Evolutionary conservation across 1,140 invertebrate species (phyloP).

Genomic region (Nilaparvata lugens): DNA sequence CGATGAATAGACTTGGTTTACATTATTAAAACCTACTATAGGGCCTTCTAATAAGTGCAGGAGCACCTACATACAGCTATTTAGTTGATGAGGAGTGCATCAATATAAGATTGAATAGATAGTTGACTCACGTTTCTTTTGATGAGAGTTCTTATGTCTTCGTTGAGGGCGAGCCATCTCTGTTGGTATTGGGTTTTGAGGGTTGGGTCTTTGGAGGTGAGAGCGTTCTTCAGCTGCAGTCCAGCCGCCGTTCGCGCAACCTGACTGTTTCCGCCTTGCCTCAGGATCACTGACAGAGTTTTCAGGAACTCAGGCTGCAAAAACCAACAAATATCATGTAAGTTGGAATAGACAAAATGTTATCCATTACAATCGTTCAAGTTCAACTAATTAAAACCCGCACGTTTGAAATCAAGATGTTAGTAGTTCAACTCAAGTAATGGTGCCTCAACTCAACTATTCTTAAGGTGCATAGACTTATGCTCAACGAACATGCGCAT

Average conservation of each 20-base stretch:
- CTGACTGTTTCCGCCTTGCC: constrained; percentile 76
- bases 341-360: not conserved
- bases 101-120: not conserved
- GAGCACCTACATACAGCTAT: no score
- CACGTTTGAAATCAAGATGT: no score
- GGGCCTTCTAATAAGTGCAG: no score
- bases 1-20: no score
- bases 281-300: constrained; percentile 86
- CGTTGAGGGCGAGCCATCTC: constrained; percentile 82
- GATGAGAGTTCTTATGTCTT: constrained; percentile 76
- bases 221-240: constrained; percentile 95
- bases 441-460: no score
- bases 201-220: constrained; percentile 89
- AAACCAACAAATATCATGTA: no score
- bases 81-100: no score
- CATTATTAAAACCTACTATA: no score
- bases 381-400: constrained; percentile 14
- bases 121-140: constrained; percentile 84
- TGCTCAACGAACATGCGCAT: no score
- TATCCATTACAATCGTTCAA: not conserved
- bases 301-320: constrained; percentile 84
- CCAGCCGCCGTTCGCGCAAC: constrained; percentile 97
- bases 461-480: no score
- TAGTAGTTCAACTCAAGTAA: no score
- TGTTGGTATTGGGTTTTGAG: constrained; percentile 78